Evolutionary conservation across 2,113 vertebrate species (phyloP).

Genomic region (Xiphophorus hellerii): DNA sequence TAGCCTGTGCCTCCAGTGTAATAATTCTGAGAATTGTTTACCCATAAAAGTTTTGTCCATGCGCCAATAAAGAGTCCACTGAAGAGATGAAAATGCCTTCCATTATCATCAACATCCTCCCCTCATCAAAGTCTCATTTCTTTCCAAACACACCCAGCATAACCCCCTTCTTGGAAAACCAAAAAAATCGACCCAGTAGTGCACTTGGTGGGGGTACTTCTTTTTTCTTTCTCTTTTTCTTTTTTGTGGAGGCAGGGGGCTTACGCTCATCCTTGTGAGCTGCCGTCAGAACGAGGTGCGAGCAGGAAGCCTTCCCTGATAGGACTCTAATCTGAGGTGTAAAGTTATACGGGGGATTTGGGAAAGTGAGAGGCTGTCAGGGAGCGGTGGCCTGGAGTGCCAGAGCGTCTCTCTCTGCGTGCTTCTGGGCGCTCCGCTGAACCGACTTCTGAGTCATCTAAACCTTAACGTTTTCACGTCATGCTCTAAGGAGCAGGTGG

Average conservation of each 20-base stretch:
- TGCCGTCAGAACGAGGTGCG: slow-evolving; percentile 68
- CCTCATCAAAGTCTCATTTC: slow-evolving; percentile 23
- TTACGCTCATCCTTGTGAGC: slow-evolving; percentile 61
- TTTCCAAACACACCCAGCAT: slow-evolving; percentile 63
- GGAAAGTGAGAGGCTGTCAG: slow-evolving; percentile 66
- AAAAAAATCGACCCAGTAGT: slow-evolving; percentile 63
- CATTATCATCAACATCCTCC: slow-evolving; percentile 25
- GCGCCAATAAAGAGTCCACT: slow-evolving; percentile 27
- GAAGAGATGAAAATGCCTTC: slow-evolving; percentile 11
- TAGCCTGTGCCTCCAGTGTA: slow-evolving; percentile 1
- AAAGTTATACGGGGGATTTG: slow-evolving; percentile 71
- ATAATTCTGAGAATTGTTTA: not conserved
- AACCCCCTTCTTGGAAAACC: slow-evolving; percentile 72
- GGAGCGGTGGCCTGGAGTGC: slow-evolving; percentile 26
- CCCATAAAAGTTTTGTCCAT: not conserved
- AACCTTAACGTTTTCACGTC: not conserved
- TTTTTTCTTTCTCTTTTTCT: slow-evolving; percentile 34
- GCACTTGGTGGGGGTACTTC: slow-evolving; percentile 39
- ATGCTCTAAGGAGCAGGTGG: too few relatives aligned
- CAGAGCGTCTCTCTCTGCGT: not conserved
- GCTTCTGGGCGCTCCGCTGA: not conserved
- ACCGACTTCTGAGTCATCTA: not conserved
- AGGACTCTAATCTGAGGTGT: slow-evolving; percentile 73
- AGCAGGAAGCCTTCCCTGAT: slow-evolving; percentile 56
- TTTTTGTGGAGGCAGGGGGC: slow-evolving; percentile 21